A percentile compares a stretch with the other conserved stretches of the same genome.
Conservation (phyloP, 2,797 vertebrate genomes). For the Sciurus vulgaris region DNA sequence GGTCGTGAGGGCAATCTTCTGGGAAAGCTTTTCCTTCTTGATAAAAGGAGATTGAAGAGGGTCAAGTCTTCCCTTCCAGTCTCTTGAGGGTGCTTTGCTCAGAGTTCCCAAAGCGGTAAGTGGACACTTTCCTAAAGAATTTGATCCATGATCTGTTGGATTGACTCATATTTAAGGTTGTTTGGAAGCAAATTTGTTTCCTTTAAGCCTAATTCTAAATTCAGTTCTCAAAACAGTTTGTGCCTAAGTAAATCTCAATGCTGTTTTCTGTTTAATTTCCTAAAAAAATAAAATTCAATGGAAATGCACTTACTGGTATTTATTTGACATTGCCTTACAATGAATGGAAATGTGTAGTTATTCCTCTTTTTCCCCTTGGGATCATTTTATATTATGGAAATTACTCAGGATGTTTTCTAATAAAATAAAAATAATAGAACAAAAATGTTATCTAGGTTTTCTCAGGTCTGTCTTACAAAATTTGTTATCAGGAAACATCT, state of each 20-base stretch:
- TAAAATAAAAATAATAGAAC: conserved; percentile 69
- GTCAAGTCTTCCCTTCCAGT: not conserved
- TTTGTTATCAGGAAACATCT: conserved; percentile 55
- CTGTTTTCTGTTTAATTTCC: conserved; percentile 59
- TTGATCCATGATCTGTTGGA: not conserved
- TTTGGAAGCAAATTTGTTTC: conserved; percentile 42
- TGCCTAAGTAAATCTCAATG: conserved; percentile 33
- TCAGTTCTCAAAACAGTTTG: conserved; percentile 58
- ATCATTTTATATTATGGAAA: conserved; percentile 80
- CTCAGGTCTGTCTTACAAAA: conserved; percentile 75
- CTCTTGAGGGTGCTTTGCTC: not conserved
- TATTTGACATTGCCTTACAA: conserved; percentile 72
- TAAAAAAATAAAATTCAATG: conserved; percentile 50
- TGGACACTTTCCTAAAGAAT: not conserved
- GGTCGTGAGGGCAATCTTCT: too few relatives aligned
- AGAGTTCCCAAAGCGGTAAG: not conserved
- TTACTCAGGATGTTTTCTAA: conserved; percentile 78
- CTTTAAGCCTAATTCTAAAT: conserved; percentile 59
- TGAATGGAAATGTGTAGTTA: conserved; percentile 83
- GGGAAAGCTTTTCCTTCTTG: not conserved
- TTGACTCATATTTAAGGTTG: conserved; percentile 11
- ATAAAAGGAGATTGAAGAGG: not conserved
- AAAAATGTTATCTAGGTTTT: conserved; percentile 84
- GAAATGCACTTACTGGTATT: conserved; percentile 45
- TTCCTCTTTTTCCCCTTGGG: conserved; percentile 55